Evolutionary conservation across 2,113 vertebrate species (phyloP).

Genomic region (Aleadryas rufinucha): DNA sequence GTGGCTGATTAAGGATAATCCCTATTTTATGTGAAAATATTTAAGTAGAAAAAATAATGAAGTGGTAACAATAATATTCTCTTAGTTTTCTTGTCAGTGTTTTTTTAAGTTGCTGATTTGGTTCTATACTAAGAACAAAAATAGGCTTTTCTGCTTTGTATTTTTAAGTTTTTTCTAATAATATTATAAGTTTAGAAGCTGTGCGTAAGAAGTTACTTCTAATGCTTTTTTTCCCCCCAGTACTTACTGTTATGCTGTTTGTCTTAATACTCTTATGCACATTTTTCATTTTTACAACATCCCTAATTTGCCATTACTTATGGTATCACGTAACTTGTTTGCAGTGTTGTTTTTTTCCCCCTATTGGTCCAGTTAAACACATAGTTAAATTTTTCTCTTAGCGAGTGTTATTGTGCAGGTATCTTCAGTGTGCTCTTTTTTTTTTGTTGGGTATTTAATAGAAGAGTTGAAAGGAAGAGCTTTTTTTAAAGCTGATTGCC

Average conservation of each 20-base stretch:
- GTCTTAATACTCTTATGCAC: neutral
- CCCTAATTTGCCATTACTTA: neutral
- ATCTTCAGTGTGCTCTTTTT: neutral
- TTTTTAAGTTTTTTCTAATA: neutral
- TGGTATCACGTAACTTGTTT: neutral
- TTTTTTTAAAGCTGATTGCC: neutral
- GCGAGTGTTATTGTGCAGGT: neutral
- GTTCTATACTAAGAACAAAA: neutral
- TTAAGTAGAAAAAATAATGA: neutral
- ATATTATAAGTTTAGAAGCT: neutral
- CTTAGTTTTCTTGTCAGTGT: neutral
- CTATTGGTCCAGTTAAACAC: neutral
- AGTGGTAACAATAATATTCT: neutral
- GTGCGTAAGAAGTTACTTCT: neutral
- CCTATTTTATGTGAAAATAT: neutral
- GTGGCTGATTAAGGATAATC: neutral
- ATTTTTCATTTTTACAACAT: neutral
- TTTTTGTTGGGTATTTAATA: neutral
- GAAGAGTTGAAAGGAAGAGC: neutral
- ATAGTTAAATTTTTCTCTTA: neutral
- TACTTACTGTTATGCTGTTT: neutral
- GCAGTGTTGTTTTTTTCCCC: neutral
- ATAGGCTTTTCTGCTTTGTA: neutral
- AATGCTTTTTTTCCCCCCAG: neutral
- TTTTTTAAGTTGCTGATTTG: neutral